These are phyloP conservation scores for Centropyge bicolor DNA, from an alignment of 2,797 vertebrate genomes.

Conservation along the genomic window DNA sequence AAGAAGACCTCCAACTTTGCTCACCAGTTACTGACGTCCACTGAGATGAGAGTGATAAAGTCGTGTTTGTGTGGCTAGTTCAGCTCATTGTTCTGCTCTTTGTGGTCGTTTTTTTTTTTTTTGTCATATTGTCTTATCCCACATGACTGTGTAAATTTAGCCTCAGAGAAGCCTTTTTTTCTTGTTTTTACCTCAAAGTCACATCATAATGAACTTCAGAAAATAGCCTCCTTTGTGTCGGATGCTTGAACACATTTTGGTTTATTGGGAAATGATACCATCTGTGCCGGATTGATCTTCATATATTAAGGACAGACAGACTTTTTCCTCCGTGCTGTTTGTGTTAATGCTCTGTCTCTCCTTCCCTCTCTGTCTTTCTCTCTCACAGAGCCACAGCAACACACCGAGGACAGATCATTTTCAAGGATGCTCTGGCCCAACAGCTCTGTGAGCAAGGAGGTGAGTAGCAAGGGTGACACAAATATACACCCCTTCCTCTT, in stretches of 20 bases:
- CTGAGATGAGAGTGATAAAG: neutral
- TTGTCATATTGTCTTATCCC: neutral
- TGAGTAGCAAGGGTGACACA: slow-evolving; percentile 78
- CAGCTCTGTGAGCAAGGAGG: slow-evolving; percentile 99
- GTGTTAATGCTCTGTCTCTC: slow-evolving; percentile 55
- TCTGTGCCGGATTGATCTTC: slow-evolving; percentile 60
- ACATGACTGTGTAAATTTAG: slow-evolving; percentile 3
- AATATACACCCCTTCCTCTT: neutral
- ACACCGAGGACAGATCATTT: slow-evolving; percentile 96
- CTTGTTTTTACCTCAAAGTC: slow-evolving; percentile 29
- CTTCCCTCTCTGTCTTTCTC: slow-evolving; percentile 25
- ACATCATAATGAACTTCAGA: slow-evolving; percentile 28
- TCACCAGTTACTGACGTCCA: neutral
- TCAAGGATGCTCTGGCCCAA: slow-evolving; percentile 98
- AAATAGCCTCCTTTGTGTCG: slow-evolving; percentile 38
- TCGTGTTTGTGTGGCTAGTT: neutral
- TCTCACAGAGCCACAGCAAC: slow-evolving; percentile 94
- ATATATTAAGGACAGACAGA: slow-evolving; percentile 47
- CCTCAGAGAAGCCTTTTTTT: neutral
- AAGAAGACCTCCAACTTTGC: neutral
- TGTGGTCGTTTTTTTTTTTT: neutral
- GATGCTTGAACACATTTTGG: slow-evolving; percentile 27
- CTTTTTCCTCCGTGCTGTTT: slow-evolving; percentile 43
- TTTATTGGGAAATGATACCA: slow-evolving; percentile 52
- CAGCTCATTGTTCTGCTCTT: neutral